Conservation (phyloP, 2,797 vertebrate species). For the Galagoides demidoff region DNA sequence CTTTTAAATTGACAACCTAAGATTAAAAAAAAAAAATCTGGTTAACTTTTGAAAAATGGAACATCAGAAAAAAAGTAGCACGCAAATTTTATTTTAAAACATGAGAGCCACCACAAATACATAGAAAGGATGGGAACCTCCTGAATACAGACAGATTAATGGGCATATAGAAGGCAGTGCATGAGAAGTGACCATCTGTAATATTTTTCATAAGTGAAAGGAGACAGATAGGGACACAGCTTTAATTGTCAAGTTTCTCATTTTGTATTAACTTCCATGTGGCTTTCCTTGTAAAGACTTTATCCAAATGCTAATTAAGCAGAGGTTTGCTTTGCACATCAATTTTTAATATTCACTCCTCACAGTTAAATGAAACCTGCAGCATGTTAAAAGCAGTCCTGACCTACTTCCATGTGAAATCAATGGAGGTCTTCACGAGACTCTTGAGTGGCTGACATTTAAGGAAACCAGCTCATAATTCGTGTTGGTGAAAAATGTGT, state of each 20-base stretch:
- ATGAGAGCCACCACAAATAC: not conserved
- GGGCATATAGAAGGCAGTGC: not conserved
- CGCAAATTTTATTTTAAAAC: not conserved
- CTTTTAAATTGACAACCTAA: conserved; percentile 22
- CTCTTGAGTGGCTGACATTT: conserved; percentile 67
- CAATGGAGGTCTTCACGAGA: conserved; percentile 73
- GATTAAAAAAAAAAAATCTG: not conserved
- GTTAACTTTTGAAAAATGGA: conserved; percentile 48
- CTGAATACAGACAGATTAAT: not conserved
- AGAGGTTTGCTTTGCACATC: conserved; percentile 85
- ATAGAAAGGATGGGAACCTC: not conserved
- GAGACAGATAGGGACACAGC: not conserved
- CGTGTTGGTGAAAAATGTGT: not conserved
- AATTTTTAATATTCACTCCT: conserved; percentile 86
- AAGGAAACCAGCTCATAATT: conserved; percentile 64
- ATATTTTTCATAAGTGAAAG: not conserved
- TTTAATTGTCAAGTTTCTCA: conserved; percentile 54
- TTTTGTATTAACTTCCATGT: conserved; percentile 66
- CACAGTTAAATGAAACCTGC: conserved; percentile 81
- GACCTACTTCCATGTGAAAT: conserved; percentile 87
- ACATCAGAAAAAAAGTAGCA: not conserved
- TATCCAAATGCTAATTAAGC: conserved; percentile 84
- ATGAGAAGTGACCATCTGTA: not conserved
- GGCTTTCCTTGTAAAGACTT: conserved; percentile 76
- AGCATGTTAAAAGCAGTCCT: conserved; percentile 82